Evolutionary conservation across 2,797 vertebrate species (phyloP), one percentile per base, ranked within the genome.

Genomic region (Anableps anableps): DNA sequence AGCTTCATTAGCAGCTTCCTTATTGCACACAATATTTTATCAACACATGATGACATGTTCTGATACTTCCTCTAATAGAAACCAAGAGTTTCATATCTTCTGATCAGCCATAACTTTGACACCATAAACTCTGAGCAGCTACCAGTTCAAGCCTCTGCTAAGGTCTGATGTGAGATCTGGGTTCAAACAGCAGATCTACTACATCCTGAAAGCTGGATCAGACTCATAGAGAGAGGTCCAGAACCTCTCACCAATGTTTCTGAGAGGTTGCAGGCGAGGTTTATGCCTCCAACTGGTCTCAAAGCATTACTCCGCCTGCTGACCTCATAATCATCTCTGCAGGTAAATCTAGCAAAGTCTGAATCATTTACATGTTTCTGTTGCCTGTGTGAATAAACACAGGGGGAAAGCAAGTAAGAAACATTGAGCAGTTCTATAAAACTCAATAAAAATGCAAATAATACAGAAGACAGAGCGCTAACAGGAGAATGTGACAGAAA

Each of bases 1-100:
- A 64, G 34, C 34, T 36, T 64, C 62, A 36, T 64, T 16, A 5
- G 19, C 62, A 19, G 34, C 31, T 55, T 55, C 31, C 21, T 64
- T 23, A 4, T 21, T 64, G 17, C 17, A 38, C 62, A 21, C 29
- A 8, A 17, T 38, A 31, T 38, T 36, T 64, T 36, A 7, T 17
- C 6, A 14, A 58, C 55, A 62, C 34, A 38, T 0, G 5, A 23
- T 68, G 38, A 43, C 10, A 41, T 43, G 9, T 66, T 38, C 34
- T 66, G 62, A 38, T 38, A 41, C 64, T 68, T 68, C 64, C 66
- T 70, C 66, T 70, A 16, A 43, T 70, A 43, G 23, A 70, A 70
- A 70, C 3, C 38, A 45, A 70, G 64, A 68, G 23, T 70, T 70
- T 70, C 38, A 45, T 13, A 26, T 45, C 66, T 43, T 45, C 66